A percentile compares a stretch with the other conserved stretches of the same genome.
phyloP scores from a whole-genome alignment of 2,797 vertebrate species.

The Strix occidentalis region DNA sequence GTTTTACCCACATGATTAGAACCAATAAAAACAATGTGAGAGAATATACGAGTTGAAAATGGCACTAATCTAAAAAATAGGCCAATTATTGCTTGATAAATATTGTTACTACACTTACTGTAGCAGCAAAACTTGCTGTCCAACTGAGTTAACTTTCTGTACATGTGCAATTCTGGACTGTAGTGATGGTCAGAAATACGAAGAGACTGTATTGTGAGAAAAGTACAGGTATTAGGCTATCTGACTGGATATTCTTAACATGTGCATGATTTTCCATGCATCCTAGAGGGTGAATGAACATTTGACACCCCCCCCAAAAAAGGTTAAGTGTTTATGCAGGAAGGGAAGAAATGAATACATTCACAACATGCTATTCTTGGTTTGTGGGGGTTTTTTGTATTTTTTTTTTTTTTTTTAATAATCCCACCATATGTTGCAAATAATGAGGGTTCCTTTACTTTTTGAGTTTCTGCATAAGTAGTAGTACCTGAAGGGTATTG shows the following conservation, averaged over 20 bases:
- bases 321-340: neutral
- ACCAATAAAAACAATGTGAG: neutral
- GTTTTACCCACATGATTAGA: neutral
- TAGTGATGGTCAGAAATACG: neutral
- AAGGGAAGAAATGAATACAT: neutral
- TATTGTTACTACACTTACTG: neutral
- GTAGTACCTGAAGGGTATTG: neutral
- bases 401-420: neutral
- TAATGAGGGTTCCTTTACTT: neutral
- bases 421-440: fast-evolving
- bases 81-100: neutral
- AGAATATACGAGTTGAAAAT: neutral
- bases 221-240: neutral
- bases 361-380: neutral
- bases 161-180: neutral
- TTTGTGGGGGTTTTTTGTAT: no score
- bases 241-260: neutral
- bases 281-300: neutral
- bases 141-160: neutral
- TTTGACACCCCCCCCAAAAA: neutral
- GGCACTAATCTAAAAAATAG: neutral
- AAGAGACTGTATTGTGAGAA: neutral
- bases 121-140: neutral
- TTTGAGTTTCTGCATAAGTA: neutral
- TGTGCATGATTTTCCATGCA: neutral